Evolutionary conservation across 2,888 invertebrate species (phyloP), one percentile per base, ranked within the genome.

Genomic region (Drosophila recens): DNA sequence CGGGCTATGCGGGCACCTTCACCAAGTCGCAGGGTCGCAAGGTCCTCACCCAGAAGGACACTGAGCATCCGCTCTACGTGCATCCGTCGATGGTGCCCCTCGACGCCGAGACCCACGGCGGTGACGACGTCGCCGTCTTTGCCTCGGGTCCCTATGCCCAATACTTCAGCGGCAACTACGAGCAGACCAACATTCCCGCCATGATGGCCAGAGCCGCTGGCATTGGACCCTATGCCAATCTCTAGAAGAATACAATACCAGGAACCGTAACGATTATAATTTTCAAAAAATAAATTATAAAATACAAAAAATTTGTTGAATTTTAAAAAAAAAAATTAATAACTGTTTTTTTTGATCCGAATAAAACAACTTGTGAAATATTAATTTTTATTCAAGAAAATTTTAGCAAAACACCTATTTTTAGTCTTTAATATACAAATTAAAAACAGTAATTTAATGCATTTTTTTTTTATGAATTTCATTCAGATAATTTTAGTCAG

Each of bases 41-140:
- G 6, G 67, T 72, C 34, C 57, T 92, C 4, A 83, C 76, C 0
- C 67, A 68, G 0, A 78, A 90, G 57, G 59, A 89, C 27, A 86
- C 90, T 0, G 48, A 72, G 0, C 48, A 91, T 74, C 78, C 90
- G 3, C 67, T 89, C 8, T 92, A 85, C 48, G 92, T 93, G 0
- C 95, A 94, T 85, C 95, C 95, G 5, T 93, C 95, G 0, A 91
- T 95, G 3, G 94, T 95, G 0, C 96, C 96, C 0, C 93, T 95
- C 33, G 40, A 86, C 0, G 92, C 94, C 0, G 96, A 96, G 84
- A 96, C 96, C 0, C 96, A 96, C 80, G 96, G 96, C 0, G 96
- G 96, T 0, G 97, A 97, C 79, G 97, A 97, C 90, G 97, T 97
- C 0, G 95, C 95, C 0, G 95, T 97, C 0, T 97, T 95, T 91